A percentile compares a stretch with the other conserved stretches of the same genome.
Conservation (phyloP, 2,113 vertebrate genomes). For the Nyctereutes procyonoides region DNA sequence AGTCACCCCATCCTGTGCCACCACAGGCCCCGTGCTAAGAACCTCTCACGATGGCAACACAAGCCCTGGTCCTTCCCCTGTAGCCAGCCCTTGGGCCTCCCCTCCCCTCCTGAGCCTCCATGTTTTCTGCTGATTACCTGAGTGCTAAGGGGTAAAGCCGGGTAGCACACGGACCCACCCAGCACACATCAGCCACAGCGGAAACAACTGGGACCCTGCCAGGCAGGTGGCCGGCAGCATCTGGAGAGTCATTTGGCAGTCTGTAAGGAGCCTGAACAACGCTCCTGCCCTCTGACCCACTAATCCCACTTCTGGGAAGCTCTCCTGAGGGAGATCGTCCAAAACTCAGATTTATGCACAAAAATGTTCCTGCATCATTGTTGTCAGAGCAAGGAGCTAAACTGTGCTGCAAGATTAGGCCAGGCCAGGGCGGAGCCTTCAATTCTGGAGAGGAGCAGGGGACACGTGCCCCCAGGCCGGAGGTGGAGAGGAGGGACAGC, state of each 20-base stretch:
- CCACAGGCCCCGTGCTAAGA: neutral
- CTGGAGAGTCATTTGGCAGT: neutral
- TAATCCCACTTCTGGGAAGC: conserved; percentile 50
- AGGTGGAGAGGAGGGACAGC: neutral
- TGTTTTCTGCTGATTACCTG: neutral
- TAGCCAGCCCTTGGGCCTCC: too few relatives aligned
- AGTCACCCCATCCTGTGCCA: neutral
- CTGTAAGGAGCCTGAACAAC: neutral
- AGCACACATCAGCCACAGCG: neutral
- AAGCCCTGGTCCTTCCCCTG: neutral
- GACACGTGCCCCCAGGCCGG: neutral
- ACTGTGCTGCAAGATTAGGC: neutral
- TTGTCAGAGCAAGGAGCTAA: neutral
- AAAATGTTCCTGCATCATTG: neutral
- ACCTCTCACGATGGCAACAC: neutral
- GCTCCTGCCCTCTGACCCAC: neutral
- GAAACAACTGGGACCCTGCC: neutral
- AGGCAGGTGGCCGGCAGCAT: neutral
- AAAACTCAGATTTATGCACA: neutral
- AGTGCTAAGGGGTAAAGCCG: neutral
- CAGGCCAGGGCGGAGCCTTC: neutral
- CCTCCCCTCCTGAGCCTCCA: neutral
- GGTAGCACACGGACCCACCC: neutral
- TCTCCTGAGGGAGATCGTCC: neutral
- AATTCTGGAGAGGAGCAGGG: neutral